Percentiles rank a stretch among this genome's conserved stretches.
phyloP scores from a whole-genome alignment of 2,888 invertebrate genomes.

The Hypsopygia costalis region DNA sequence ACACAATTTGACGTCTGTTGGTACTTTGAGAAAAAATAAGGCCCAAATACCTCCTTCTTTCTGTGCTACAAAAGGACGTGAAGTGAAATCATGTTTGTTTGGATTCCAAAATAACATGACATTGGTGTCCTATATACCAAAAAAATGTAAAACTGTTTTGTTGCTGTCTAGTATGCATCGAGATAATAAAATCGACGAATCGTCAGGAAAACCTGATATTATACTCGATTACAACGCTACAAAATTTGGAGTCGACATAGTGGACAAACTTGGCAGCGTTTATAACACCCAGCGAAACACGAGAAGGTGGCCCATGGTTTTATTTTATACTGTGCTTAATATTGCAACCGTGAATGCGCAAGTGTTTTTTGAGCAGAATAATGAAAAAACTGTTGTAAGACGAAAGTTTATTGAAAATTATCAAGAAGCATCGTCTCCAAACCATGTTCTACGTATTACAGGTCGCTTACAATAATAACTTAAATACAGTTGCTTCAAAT shows the following conservation, averaged over 20 bases:
- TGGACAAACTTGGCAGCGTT: slow-evolving; percentile 19
- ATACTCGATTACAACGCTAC: slow-evolving; percentile 23
- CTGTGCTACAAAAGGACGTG: slow-evolving; percentile 9
- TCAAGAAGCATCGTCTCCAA: too few species aligned
- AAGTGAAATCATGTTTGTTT: slow-evolving; percentile 15
- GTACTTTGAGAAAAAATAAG: slow-evolving; percentile 20
- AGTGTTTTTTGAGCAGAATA: slow-evolving; percentile 22
- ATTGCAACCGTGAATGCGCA: slow-evolving; percentile 28
- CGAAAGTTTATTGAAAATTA: too few species aligned
- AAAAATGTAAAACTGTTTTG: slow-evolving; percentile 25
- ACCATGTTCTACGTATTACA: too few species aligned
- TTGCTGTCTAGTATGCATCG: slow-evolving; percentile 20
- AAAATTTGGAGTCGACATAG: slow-evolving; percentile 21
- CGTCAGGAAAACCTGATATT: slow-evolving; percentile 18
- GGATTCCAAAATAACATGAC: slow-evolving; percentile 12
- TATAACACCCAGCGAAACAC: slow-evolving; percentile 24
- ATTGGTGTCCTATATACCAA: slow-evolving; percentile 27
- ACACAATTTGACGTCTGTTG: slow-evolving; percentile 21
- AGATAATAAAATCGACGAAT: slow-evolving; percentile 20
- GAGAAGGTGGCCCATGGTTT: slow-evolving; percentile 30
- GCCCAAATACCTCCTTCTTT: slow-evolving; percentile 21
- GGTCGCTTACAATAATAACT: too few species aligned
- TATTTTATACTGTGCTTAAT: slow-evolving; percentile 25
- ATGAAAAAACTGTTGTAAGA: too few species aligned
- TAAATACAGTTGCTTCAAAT: too few species aligned